phyloP scores from a whole-genome alignment of 2,797 vertebrate species.

The Xenopus petersii region DNA sequence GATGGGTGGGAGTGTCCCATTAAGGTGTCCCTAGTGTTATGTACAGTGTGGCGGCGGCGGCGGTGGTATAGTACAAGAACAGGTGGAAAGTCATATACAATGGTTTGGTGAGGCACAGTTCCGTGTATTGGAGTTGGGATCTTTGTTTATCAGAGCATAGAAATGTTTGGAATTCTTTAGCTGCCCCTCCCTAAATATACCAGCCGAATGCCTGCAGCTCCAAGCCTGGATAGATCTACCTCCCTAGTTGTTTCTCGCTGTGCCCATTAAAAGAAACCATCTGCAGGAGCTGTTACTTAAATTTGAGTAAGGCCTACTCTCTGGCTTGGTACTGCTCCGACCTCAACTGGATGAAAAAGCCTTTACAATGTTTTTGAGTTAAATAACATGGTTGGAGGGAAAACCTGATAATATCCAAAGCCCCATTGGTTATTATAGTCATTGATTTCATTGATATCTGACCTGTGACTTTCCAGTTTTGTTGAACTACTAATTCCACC shows the following conservation, averaged over 20 bases:
- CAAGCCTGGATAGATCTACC: slow-evolving; percentile 22
- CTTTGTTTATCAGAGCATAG: slow-evolving; percentile 41
- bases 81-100: slow-evolving; percentile 9
- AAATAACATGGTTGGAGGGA: no score
- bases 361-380: no score
- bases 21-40: neutral
- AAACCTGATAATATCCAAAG: no score
- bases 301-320: no score
- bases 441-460: no score
- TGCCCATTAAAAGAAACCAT: no score
- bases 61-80: neutral
- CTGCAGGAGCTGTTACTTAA: no score
- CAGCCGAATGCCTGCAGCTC: slow-evolving; percentile 20
- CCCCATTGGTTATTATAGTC: no score
- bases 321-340: no score
- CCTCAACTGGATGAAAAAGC: no score
- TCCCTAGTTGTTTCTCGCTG: accelerated
- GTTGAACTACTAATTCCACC: no score
- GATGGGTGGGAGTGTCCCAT: slow-evolving; percentile 9
- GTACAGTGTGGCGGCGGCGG: neutral
- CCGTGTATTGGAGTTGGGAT: slow-evolving; percentile 6
- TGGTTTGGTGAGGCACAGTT: neutral
- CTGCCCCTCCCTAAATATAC: slow-evolving; percentile 41
- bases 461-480: no score
- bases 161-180: slow-evolving; percentile 43